Conservation (phyloP, 2,888 invertebrate species). For the Gymnoscelis rufifasciata region DNA sequence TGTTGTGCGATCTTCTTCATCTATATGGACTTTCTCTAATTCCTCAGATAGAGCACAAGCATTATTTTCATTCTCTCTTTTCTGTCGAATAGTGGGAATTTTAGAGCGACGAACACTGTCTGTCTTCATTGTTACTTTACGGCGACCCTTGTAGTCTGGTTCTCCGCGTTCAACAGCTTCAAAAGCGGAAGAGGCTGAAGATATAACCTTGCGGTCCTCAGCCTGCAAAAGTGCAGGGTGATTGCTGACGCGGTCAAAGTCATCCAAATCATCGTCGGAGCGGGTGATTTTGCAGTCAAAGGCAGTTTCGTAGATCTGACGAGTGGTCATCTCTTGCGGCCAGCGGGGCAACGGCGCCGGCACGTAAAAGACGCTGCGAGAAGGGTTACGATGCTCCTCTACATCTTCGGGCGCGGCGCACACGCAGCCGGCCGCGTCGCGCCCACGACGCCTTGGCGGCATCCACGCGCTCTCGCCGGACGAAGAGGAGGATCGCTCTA, state of each 20-base stretch:
- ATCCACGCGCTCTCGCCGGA: slow-evolving; percentile 81
- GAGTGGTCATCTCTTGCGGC: slow-evolving; percentile 80
- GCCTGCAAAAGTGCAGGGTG: slow-evolving; percentile 85
- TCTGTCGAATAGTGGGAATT: slow-evolving; percentile 79
- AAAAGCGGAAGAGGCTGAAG: slow-evolving; percentile 73
- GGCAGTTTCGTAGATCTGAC: slow-evolving; percentile 92
- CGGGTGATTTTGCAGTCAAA: slow-evolving; percentile 92
- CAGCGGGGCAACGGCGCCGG: slow-evolving; percentile 83
- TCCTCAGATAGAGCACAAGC: slow-evolving; percentile 71
- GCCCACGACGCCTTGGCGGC: slow-evolving; percentile 85
- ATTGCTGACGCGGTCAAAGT: slow-evolving; percentile 88
- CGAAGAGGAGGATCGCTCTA: slow-evolving; percentile 76
- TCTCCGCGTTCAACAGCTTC: slow-evolving; percentile 72
- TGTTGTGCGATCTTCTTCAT: slow-evolving; percentile 74
- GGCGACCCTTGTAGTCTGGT: slow-evolving; percentile 76
- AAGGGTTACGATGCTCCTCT: slow-evolving; percentile 81
- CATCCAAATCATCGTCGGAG: slow-evolving; percentile 89
- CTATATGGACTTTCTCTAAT: slow-evolving; percentile 82
- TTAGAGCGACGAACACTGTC: slow-evolving; percentile 79
- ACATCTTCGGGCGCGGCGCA: slow-evolving; percentile 85
- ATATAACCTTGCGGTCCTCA: slow-evolving; percentile 68
- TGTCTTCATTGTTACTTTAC: slow-evolving; percentile 77
- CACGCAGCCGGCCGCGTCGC: slow-evolving; percentile 84
- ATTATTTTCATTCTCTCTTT: slow-evolving; percentile 66
- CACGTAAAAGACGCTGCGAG: slow-evolving; percentile 83